Conservation (phyloP, 2,797 vertebrate species). For the Echiichthys vipera region DNA sequence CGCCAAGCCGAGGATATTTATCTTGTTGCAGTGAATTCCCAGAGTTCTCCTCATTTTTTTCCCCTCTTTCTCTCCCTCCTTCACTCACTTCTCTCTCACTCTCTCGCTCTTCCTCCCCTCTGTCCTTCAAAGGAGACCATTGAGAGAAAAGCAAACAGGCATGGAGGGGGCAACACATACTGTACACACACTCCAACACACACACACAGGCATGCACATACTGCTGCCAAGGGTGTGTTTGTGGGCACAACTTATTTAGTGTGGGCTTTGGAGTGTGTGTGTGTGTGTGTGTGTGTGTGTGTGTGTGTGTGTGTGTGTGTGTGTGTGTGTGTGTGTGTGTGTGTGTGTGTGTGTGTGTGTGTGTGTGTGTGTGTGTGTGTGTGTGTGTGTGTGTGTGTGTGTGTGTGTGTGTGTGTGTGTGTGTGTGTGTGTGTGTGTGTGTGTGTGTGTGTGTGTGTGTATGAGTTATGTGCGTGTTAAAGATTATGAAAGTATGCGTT, state of each 20-base stretch:
- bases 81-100: constrained; percentile 32
- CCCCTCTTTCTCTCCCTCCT: constrained; percentile 5
- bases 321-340: constrained; percentile 7
- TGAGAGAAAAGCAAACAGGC: constrained; percentile 83
- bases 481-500: no score
- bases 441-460: no score
- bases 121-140: constrained; percentile 80
- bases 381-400: no score
- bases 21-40: constrained; percentile 82
- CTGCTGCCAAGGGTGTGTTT: constrained; percentile 58
- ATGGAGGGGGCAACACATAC: constrained; percentile 49
- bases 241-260: constrained; percentile 51
- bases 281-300: constrained; percentile 18
- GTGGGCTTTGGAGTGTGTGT: constrained; percentile 46
- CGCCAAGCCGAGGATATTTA: constrained; percentile 81
- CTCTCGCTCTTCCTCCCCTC: constrained; percentile 32
- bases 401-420: no score
- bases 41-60: constrained; percentile 68
- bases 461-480: no score
- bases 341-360: background rate
- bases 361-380: no score
- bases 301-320: constrained; percentile 16
- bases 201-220: constrained; percentile 21
- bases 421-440: no score
- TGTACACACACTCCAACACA: constrained; percentile 13